These are phyloP conservation scores for Trachythela sp. DNA, from an alignment of 64 coral and sea anemone genomes.

Conservation along the genomic window DNA sequence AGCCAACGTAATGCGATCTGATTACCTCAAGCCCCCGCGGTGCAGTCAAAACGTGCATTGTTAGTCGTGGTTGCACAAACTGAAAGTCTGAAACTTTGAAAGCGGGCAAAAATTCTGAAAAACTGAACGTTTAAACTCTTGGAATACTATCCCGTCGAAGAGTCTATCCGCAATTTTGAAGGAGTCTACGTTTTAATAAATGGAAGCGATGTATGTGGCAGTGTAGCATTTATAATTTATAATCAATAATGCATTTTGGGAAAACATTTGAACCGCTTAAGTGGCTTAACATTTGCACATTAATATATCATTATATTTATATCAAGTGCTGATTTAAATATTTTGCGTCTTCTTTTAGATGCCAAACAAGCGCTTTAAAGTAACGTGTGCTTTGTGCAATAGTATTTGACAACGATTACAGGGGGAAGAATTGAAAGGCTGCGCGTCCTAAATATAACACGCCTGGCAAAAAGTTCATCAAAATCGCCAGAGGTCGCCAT, in stretches of 20 bases:
- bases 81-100: not conserved
- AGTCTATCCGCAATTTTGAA: not conserved
- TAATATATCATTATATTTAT: not conserved
- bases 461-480: too few species aligned
- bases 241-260: not conserved
- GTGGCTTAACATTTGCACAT: not conserved
- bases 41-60: not conserved
- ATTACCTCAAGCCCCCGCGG: not conserved
- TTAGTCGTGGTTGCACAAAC: not conserved
- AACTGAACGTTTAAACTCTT: not conserved
- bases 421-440: not conserved
- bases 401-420: not conserved
- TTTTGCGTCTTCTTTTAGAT: constrained; percentile 18
- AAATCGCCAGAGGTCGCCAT: too few species aligned
- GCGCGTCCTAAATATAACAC: not conserved
- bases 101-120: not conserved
- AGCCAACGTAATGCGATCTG: not conserved
- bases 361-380: not conserved
- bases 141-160: not conserved
- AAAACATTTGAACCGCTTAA: not conserved
- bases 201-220: too few species aligned
- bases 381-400: not conserved
- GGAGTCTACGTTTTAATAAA: not conserved
- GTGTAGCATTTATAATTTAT: too few species aligned
- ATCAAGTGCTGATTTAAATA: constrained; percentile 5